phyloP scores from a whole-genome alignment of 2,113 vertebrate species.

The Cinclus mexicanus region DNA sequence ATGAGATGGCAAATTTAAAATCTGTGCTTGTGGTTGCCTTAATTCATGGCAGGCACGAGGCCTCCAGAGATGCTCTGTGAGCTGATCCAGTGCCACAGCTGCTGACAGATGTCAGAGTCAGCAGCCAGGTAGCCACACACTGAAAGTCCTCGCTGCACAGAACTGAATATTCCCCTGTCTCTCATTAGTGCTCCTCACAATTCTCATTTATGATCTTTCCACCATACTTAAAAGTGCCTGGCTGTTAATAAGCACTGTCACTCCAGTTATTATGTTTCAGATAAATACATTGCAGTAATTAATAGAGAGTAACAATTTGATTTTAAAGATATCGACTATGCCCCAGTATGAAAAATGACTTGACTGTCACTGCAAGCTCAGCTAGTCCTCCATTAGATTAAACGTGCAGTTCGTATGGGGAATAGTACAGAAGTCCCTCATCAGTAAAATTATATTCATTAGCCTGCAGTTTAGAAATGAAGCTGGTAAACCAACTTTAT shows the following conservation, averaged over 20 bases:
- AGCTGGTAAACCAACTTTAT: constrained; percentile 44
- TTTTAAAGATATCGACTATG: neutral
- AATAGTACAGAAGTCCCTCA: constrained; percentile 35
- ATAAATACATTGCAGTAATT: constrained; percentile 22
- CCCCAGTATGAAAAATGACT: neutral
- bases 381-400: neutral
- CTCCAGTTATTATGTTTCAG: neutral
- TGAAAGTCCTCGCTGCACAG: neutral
- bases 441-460: constrained; percentile 52
- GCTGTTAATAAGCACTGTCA: constrained; percentile 27
- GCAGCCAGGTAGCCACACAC: neutral
- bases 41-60: fast-evolving
- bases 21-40: neutral
- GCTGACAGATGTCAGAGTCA: neutral
- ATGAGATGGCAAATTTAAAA: neutral
- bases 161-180: neutral
- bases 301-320: constrained; percentile 24
- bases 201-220: neutral
- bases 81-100: neutral
- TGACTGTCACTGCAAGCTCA: neutral
- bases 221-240: neutral
- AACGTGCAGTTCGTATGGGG: neutral
- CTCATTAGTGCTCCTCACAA: neutral
- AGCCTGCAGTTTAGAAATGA: constrained; percentile 9
- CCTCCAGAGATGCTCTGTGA: neutral